Evolutionary conservation across 2,888 invertebrate species (phyloP).

Genomic region (Bembecia ichneumoniformis): DNA sequence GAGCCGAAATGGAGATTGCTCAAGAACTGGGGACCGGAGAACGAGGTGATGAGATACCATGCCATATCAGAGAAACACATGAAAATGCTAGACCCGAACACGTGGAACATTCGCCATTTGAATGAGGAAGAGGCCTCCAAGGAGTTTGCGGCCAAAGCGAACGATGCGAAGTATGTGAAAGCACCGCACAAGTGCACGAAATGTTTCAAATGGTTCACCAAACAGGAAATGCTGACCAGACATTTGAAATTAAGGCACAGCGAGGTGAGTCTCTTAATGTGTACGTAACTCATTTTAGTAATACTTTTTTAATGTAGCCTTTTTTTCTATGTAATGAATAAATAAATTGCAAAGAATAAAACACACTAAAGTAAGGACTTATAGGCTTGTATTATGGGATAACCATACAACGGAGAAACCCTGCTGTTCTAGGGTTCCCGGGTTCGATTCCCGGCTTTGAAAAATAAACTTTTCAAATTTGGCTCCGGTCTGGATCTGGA

Average conservation of each 20-base stretch:
- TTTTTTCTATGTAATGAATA: neutral
- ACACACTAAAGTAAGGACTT: too few species aligned
- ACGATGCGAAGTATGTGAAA: conserved; percentile 33
- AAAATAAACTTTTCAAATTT: too few species aligned
- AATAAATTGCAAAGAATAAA: neutral
- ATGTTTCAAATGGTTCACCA: conserved; percentile 53
- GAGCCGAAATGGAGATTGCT: neutral
- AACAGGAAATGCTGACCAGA: conserved; percentile 42
- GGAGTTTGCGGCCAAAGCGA: conserved; percentile 32
- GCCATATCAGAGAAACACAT: conserved; percentile 8
- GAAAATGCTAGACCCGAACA: conserved; percentile 28
- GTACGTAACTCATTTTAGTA: too few species aligned
- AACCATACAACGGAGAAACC: too few species aligned
- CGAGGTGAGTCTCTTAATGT: conserved; percentile 28
- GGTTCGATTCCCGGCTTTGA: too few species aligned
- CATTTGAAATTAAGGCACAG: conserved; percentile 41
- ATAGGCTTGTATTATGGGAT: too few species aligned
- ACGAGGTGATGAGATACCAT: conserved; percentile 1
- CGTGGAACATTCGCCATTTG: conserved; percentile 42
- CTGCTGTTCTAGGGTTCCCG: too few species aligned
- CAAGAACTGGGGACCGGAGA: conserved; percentile 2
- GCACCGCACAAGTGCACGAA: conserved; percentile 42
- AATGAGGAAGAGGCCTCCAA: conserved; percentile 48
- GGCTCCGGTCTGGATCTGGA: too few species aligned
- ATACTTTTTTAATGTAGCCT: neutral